Conservation (phyloP, 2,888 invertebrate species). For the Scaeva pyrastri region DNA sequence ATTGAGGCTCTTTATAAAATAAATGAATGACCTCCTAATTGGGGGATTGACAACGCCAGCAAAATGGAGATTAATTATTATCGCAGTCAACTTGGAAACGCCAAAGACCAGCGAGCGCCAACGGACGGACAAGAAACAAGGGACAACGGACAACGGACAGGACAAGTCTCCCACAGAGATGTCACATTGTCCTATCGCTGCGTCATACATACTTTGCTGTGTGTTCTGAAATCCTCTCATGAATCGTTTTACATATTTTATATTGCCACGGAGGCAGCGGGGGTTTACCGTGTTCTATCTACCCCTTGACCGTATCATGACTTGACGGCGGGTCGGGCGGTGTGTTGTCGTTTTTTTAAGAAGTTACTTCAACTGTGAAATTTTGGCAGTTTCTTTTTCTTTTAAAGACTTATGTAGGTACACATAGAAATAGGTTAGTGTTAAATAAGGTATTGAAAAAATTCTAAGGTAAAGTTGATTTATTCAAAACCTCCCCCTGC, state of each 20-base stretch:
- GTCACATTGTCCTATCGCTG: constrained; percentile 52
- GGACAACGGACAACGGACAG: constrained; percentile 24
- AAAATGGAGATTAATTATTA: constrained; percentile 78
- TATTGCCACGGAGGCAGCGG: not conserved
- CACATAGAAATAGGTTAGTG: too few relatives aligned
- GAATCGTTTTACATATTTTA: not conserved
- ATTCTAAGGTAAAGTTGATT: too few relatives aligned
- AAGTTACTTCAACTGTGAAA: too few relatives aligned
- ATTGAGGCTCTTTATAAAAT: constrained; percentile 77
- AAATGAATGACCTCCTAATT: constrained; percentile 78
- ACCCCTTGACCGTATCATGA: not conserved
- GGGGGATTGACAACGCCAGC: constrained; percentile 77
- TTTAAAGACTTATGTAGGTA: too few relatives aligned
- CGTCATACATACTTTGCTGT: constrained; percentile 4
- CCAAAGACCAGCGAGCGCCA: not conserved
- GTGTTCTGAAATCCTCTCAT: constrained; percentile 10
- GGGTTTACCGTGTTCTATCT: not conserved
- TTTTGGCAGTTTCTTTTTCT: too few relatives aligned
- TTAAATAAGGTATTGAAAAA: too few relatives aligned
- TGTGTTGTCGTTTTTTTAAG: too few relatives aligned
- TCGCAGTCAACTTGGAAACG: constrained; percentile 58
- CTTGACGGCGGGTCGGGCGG: too few relatives aligned
- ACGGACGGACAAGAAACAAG: too few relatives aligned
- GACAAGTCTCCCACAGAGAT: constrained; percentile 57
- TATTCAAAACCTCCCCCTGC: too few relatives aligned